Conservation (phyloP, 2,113 vertebrate species). For the Ahaetulla prasina region DNA sequence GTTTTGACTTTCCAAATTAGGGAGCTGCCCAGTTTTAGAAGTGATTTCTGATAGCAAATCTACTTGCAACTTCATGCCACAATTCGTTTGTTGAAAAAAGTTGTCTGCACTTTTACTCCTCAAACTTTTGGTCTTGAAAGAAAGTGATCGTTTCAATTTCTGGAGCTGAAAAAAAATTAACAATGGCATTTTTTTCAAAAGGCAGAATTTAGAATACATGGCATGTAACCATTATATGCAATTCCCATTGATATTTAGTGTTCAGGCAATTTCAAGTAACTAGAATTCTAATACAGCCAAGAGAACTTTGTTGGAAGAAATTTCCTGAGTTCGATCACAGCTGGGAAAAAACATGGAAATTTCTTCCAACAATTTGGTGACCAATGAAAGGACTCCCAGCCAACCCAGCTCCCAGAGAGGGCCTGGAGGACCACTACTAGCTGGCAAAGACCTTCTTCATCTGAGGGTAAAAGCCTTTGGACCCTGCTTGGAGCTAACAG, state of each 20-base stretch:
- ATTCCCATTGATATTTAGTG: background rate
- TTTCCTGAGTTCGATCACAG: no score
- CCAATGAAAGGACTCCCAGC: no score
- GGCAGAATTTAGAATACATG: background rate
- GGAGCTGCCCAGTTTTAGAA: conserved; percentile 80
- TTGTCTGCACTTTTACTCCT: conserved; percentile 98
- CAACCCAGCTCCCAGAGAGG: no score
- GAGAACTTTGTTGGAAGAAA: background rate
- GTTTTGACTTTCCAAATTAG: conserved; percentile 69
- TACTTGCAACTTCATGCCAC: conserved; percentile 77
- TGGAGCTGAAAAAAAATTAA: conserved; percentile 78
- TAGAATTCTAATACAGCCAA: background rate
- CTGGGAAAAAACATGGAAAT: no score
- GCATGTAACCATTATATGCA: background rate
- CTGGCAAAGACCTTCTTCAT: no score
- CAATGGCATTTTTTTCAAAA: background rate
- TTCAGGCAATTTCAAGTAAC: background rate
- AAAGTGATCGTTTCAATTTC: conserved; percentile 92
- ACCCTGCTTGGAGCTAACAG: no score
- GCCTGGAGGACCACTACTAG: no score
- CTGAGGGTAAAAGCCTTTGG: no score
- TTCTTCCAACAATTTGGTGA: no score
- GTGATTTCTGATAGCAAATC: conserved; percentile 81
- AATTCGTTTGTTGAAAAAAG: conserved; percentile 87
- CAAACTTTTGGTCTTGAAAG: conserved; percentile 97